phyloP scores from a whole-genome alignment of 2,888 invertebrate genomes.

The Cantharis lateralis region DNA sequence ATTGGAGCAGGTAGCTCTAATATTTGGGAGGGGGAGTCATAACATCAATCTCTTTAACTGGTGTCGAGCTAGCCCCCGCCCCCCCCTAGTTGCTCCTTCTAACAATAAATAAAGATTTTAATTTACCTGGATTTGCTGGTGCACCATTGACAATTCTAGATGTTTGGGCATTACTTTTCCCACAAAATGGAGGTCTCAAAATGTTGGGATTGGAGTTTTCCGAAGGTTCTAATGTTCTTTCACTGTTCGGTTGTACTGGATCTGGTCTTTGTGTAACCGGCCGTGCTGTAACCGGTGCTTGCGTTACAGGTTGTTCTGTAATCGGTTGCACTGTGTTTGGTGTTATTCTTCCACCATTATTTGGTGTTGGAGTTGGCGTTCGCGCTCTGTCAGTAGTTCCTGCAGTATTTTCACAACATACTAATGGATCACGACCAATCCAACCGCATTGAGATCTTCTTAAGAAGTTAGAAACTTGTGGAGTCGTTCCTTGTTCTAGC shows the following conservation, averaged over 20 bases:
- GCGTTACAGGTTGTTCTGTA: background rate
- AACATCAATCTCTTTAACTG: no score
- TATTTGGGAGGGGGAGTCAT: no score
- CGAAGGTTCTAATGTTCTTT: background rate
- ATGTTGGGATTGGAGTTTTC: background rate
- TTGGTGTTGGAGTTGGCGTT: constrained; percentile 6
- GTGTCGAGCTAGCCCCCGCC: no score
- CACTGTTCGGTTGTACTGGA: background rate
- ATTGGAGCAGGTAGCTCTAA: no score
- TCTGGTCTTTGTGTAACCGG: background rate
- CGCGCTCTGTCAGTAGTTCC: background rate
- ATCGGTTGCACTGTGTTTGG: background rate
- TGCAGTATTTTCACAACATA: constrained; percentile 59
- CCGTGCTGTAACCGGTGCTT: background rate
- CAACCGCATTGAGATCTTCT: constrained; percentile 73
- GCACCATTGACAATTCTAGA: constrained; percentile 7
- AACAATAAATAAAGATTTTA: background rate
- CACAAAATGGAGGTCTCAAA: background rate
- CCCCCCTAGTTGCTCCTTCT: no score
- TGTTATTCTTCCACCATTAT: constrained; percentile 22
- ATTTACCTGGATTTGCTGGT: constrained; percentile 27
- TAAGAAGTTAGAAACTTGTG: constrained; percentile 59
- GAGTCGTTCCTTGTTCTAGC: constrained; percentile 51
- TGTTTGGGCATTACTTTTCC: background rate
- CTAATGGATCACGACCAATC: constrained; percentile 66